Conservation (phyloP, 2,113 vertebrate species). For the Petrocephalus zakoni region DNA sequence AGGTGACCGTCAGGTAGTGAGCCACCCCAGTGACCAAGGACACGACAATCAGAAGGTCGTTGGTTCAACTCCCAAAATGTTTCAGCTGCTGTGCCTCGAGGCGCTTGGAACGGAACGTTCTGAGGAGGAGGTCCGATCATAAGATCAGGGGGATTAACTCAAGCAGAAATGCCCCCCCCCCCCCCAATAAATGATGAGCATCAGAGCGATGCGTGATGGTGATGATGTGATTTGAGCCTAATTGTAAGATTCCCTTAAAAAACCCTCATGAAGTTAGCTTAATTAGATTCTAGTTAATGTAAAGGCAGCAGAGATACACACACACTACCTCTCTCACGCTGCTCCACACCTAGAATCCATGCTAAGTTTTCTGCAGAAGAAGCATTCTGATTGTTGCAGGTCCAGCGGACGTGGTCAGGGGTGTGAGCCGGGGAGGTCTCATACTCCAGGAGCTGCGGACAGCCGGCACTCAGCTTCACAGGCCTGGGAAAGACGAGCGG, state of each 20-base stretch:
- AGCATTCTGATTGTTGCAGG: not conserved
- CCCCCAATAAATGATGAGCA: not conserved
- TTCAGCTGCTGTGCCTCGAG: not conserved
- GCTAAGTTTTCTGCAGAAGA: not conserved
- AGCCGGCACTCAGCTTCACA: not conserved
- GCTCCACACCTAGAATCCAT: not conserved
- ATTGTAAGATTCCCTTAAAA: not conserved
- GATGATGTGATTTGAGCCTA: not conserved
- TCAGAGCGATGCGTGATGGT: not conserved
- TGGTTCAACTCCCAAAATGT: not conserved
- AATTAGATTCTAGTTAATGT: not conserved
- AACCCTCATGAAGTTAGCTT: not conserved
- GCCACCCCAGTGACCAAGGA: not conserved
- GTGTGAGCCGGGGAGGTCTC: not conserved
- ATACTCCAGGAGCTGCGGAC: not conserved
- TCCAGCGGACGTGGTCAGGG: not conserved
- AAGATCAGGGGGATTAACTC: not conserved
- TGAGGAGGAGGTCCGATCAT: not conserved
- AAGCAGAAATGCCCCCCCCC: not conserved
- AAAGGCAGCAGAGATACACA: not conserved
- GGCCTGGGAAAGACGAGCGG: not conserved
- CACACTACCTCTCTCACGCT: not conserved
- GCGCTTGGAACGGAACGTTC: not conserved
- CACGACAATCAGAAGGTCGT: not conserved
- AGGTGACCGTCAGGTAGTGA: not conserved